phyloP scores from a whole-genome alignment of 2,113 vertebrate species.

The Amphiprion percula region DNA sequence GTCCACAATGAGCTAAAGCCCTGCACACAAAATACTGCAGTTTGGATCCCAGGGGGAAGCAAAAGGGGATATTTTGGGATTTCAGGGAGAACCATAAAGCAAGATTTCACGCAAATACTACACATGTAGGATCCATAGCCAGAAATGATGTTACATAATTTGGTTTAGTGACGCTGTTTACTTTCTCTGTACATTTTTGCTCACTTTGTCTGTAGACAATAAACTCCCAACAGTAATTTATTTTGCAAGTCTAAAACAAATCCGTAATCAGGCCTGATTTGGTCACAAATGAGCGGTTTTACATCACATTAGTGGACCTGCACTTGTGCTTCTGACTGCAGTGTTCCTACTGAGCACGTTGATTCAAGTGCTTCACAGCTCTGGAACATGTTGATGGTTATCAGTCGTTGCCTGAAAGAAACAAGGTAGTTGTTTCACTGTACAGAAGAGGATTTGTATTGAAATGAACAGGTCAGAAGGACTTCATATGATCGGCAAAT shows the following conservation, averaged over 20 bases:
- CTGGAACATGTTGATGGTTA: conserved; percentile 30
- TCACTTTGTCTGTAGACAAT: conserved; percentile 6
- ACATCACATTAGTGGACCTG: conserved; percentile 4
- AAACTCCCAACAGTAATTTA: conserved; percentile 20
- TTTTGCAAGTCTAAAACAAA: conserved; percentile 36
- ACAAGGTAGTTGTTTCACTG: conserved; percentile 21
- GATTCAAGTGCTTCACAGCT: conserved; percentile 52
- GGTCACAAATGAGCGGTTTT: conserved; percentile 23
- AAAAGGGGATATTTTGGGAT: conserved; percentile 7
- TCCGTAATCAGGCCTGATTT: conserved; percentile 46
- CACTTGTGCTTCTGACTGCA: background rate
- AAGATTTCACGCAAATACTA: too few relatives aligned
- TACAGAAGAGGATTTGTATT: conserved; percentile 1
- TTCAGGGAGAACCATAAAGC: background rate
- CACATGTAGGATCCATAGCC: too few relatives aligned
- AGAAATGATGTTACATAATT: conserved; percentile 7
- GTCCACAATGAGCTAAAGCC: background rate
- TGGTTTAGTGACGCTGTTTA: conserved; percentile 12
- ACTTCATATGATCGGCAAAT: background rate
- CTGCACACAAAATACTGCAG: too few relatives aligned
- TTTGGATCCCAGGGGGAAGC: background rate
- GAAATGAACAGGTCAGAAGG: background rate
- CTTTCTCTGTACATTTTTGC: background rate
- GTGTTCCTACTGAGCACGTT: conserved; percentile 44
- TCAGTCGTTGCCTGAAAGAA: conserved; percentile 31